Percentiles rank a stretch among this genome's conserved stretches.
phyloP scores from a whole-genome alignment of 2,797 vertebrate genomes.

The Chelidonichthys spinosus region DNA sequence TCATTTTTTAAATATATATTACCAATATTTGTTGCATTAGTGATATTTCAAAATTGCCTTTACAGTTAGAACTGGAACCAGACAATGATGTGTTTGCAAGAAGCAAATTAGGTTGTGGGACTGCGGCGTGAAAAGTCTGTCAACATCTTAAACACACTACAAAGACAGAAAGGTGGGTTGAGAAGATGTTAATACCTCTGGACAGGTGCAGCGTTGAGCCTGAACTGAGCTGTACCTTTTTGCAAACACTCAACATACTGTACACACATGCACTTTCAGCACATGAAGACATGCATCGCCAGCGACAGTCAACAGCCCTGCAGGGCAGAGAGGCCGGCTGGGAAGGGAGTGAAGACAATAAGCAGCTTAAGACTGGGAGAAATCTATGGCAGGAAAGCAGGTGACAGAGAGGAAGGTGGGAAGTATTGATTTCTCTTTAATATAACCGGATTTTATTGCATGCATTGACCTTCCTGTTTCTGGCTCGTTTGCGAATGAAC shows the following conservation, averaged over 20 bases:
- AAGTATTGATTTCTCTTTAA: neutral
- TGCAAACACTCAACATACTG: slow-evolving; percentile 31
- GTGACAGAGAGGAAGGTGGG: neutral
- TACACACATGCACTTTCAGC: slow-evolving; percentile 16
- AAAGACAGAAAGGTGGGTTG: slow-evolving; percentile 33
- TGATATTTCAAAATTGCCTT: neutral
- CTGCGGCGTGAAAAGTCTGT: neutral
- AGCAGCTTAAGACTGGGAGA: slow-evolving; percentile 13
- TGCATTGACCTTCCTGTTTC: slow-evolving; percentile 33
- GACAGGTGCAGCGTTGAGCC: slow-evolving; percentile 56
- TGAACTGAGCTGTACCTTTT: slow-evolving; percentile 30
- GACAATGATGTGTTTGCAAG: too few relatives aligned
- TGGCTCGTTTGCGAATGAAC: slow-evolving; percentile 46
- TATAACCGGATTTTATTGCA: neutral
- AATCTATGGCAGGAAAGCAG: neutral
- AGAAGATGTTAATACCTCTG: slow-evolving; percentile 54
- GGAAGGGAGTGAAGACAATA: neutral
- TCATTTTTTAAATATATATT: neutral
- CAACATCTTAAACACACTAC: too few relatives aligned
- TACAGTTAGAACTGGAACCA: neutral
- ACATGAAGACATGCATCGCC: slow-evolving; percentile 53
- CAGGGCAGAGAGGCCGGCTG: slow-evolving; percentile 29
- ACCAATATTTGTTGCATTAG: neutral
- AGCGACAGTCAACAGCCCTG: slow-evolving; percentile 53
- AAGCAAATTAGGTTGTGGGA: neutral